Evolutionary conservation across 1,140 invertebrate species (phyloP).

Genomic region (Hypothenemus hampei): DNA sequence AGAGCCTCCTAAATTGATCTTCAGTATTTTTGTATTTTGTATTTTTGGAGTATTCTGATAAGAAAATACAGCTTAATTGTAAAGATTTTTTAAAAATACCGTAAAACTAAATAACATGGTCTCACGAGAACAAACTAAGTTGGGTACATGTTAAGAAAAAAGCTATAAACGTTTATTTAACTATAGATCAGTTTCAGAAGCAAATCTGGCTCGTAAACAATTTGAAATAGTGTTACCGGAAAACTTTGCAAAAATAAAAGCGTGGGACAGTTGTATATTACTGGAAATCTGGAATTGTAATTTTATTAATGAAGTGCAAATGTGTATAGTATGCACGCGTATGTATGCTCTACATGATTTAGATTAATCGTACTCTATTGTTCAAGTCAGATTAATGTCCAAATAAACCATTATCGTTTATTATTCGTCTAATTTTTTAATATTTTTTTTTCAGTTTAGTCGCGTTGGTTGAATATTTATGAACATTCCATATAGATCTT

Average conservation of each 20-base stretch:
- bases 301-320: conserved; percentile 31
- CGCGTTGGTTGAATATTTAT: conserved; percentile 37
- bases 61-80: too few species aligned
- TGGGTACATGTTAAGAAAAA: too few species aligned
- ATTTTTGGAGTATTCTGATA: too few species aligned
- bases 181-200: conserved; percentile 22
- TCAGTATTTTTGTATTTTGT: too few species aligned
- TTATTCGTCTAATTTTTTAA: conserved; percentile 1
- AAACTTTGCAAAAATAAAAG: conserved; percentile 21
- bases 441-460: neutral
- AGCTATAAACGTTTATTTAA: too few species aligned
- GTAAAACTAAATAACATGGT: too few species aligned
- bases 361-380: conserved; percentile 15
- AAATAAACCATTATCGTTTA: conserved; percentile 13
- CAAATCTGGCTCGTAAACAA: conserved; percentile 22
- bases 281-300: conserved; percentile 26
- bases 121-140: too few species aligned
- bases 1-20: too few species aligned
- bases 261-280: conserved; percentile 18
- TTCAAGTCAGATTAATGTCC: conserved; percentile 15
- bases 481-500: conserved; percentile 36
- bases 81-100: too few species aligned
- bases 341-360: conserved; percentile 18
- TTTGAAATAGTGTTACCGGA: conserved; percentile 21
- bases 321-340: conserved; percentile 22